phyloP scores from a whole-genome alignment of 1,140 invertebrate genomes.

The Ceratina japonica region DNA sequence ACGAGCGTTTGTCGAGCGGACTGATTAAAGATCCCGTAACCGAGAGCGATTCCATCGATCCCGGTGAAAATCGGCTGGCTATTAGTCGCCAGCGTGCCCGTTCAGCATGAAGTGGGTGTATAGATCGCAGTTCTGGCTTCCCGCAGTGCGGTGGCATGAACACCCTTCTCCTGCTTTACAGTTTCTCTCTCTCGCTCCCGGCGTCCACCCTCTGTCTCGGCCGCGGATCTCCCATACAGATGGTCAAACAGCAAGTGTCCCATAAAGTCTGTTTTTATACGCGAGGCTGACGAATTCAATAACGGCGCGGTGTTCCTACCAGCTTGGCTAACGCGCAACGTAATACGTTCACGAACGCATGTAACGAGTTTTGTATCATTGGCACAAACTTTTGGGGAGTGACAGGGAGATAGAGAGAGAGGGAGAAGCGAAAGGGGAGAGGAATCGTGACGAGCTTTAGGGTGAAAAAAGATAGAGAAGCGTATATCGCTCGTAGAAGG shows the following conservation, averaged over 20 bases:
- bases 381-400: conserved; percentile 23
- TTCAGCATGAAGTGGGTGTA: conserved; percentile 52
- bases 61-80: neutral
- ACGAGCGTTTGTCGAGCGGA: neutral
- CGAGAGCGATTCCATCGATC: neutral
- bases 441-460: conserved; percentile 15
- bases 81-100: conserved; percentile 51
- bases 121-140: conserved; percentile 44
- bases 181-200: conserved; percentile 8
- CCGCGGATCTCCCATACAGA: conserved; percentile 61
- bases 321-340: conserved; percentile 56
- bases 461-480: conserved; percentile 1
- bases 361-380: conserved; percentile 74
- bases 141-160: conserved; percentile 48
- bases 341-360: conserved; percentile 67
- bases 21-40: neutral
- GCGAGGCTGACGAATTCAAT: conserved; percentile 75
- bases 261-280: conserved; percentile 74
- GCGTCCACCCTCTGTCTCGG: neutral
- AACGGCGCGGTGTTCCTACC: conserved; percentile 46
- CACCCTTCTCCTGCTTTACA: conserved; percentile 32
- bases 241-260: conserved; percentile 73
- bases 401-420: conserved; percentile 3
- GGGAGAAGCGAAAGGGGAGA: conserved; percentile 15
- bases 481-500: neutral